A percentile compares a stretch with the other conserved stretches of the same genome.
phyloP scores from a whole-genome alignment of 1,140 invertebrate genomes.

The Diorhabda sublineata region DNA sequence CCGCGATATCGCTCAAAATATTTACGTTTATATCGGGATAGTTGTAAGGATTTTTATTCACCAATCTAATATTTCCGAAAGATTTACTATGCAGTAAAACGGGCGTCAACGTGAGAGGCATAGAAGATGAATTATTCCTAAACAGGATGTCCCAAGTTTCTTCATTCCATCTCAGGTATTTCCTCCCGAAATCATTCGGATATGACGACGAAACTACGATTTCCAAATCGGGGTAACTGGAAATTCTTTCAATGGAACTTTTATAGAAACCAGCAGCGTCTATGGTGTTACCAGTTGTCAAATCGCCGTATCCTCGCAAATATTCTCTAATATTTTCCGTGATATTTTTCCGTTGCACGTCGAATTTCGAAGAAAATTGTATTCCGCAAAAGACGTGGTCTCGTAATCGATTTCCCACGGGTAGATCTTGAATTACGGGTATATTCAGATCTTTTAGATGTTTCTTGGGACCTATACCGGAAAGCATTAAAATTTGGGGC shows the following conservation, averaged over 20 bases:
- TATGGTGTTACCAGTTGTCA: slow-evolving; percentile 5
- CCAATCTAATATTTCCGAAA: slow-evolving; percentile 62
- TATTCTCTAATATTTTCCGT: slow-evolving; percentile 6
- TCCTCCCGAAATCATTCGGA: not conserved
- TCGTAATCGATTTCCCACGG: slow-evolving; percentile 44
- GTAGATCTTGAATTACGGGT: slow-evolving; percentile 48
- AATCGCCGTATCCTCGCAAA: slow-evolving; percentile 8
- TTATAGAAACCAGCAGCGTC: not conserved
- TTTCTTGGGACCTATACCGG: slow-evolving; percentile 53
- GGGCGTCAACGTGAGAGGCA: not conserved
- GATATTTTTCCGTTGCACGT: not conserved
- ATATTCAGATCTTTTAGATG: slow-evolving; percentile 48
- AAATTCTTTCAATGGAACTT: not conserved
- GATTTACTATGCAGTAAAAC: slow-evolving; percentile 6
- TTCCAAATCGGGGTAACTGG: slow-evolving; percentile 5
- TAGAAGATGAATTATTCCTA: not conserved
- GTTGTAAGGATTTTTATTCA: slow-evolving; percentile 62
- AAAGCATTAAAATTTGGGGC: slow-evolving; percentile 54
- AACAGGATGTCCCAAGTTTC: slow-evolving; percentile 4
- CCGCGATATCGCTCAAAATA: slow-evolving; percentile 66
- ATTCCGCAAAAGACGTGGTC: slow-evolving; percentile 10
- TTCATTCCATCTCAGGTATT: slow-evolving; percentile 8
- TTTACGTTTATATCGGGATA: slow-evolving; percentile 76
- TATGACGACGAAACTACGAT: not conserved
- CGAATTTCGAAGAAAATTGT: slow-evolving; percentile 4